Percentiles rank a stretch among this genome's conserved stretches.
These are phyloP conservation scores for Henricia sp. DNA, from an alignment of 53 echinoderm and acorn worm genomes.

Conservation along the genomic window DNA sequence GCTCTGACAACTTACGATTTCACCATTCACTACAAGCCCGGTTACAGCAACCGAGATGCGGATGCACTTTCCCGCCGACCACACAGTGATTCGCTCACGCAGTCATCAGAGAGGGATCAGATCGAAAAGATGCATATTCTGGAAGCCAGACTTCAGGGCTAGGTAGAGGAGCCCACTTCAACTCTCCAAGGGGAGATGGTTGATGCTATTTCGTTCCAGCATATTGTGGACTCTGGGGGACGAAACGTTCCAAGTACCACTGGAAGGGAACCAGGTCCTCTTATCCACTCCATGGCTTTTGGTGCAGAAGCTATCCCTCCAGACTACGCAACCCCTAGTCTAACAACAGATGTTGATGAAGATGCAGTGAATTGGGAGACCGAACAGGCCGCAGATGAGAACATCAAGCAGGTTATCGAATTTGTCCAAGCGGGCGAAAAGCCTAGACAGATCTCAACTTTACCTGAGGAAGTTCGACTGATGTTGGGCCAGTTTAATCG, in stretches of 20 bases:
- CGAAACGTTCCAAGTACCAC: too few relatives aligned
- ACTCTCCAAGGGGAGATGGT: background rate
- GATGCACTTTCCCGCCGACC: conserved; percentile 24
- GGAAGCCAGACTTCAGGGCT: background rate
- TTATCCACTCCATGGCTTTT: background rate
- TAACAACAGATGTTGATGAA: background rate
- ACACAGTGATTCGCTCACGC: too few relatives aligned
- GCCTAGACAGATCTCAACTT: background rate
- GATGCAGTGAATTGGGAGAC: background rate
- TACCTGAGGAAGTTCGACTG: background rate
- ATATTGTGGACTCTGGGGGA: background rate
- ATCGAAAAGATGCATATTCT: background rate
- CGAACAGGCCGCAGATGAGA: conserved; percentile 5
- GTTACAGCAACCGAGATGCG: conserved; percentile 35
- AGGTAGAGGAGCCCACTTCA: background rate
- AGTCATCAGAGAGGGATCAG: background rate
- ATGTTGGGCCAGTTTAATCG: conserved; percentile 7
- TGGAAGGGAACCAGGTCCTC: too few relatives aligned
- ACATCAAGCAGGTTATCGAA: conserved; percentile 18
- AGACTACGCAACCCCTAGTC: background rate
- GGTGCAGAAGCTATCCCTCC: conserved; percentile 1
- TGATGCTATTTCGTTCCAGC: background rate
- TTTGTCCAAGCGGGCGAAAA: background rate
- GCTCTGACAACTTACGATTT: conserved; percentile 62
- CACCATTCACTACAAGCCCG: conserved; percentile 66